These are phyloP conservation scores for Rhadina sibilatrix DNA, from an alignment of 2,113 vertebrate species.

Conservation along the genomic window DNA sequence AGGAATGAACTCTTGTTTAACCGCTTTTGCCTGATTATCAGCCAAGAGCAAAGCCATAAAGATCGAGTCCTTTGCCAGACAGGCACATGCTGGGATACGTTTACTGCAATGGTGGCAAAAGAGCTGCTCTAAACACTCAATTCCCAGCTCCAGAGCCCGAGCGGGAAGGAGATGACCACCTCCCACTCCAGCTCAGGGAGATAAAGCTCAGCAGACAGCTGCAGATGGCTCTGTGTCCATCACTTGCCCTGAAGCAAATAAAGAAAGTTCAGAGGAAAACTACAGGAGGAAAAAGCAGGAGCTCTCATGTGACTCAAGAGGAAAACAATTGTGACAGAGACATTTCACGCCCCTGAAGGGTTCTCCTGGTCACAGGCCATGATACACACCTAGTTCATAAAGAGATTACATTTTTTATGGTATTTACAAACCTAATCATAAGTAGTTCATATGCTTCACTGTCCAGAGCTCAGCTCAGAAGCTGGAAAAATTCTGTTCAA, in stretches of 20 bases:
- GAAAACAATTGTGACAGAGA: neutral
- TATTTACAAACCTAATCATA: neutral
- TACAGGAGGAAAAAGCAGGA: neutral
- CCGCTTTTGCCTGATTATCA: slow-evolving; percentile 61
- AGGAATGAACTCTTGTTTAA: slow-evolving; percentile 67
- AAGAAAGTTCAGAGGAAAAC: neutral
- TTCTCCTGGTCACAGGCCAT: neutral
- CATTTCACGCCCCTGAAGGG: neutral
- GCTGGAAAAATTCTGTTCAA: neutral
- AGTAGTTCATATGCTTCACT: neutral
- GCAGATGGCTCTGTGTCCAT: neutral
- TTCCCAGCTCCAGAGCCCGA: neutral
- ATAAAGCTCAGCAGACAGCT: neutral
- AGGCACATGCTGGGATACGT: neutral
- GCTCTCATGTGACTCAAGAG: neutral
- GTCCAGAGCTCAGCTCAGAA: neutral
- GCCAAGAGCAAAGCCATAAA: slow-evolving; percentile 33
- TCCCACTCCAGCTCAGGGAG: neutral
- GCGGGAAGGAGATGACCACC: neutral
- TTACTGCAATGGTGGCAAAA: neutral
- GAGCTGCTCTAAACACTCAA: neutral
- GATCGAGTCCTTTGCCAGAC: neutral
- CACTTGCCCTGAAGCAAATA: neutral
- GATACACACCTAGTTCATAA: neutral
- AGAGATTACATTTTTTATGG: neutral